Conservation (phyloP, 2,797 vertebrate species). For the Sphenodon punctatus region DNA sequence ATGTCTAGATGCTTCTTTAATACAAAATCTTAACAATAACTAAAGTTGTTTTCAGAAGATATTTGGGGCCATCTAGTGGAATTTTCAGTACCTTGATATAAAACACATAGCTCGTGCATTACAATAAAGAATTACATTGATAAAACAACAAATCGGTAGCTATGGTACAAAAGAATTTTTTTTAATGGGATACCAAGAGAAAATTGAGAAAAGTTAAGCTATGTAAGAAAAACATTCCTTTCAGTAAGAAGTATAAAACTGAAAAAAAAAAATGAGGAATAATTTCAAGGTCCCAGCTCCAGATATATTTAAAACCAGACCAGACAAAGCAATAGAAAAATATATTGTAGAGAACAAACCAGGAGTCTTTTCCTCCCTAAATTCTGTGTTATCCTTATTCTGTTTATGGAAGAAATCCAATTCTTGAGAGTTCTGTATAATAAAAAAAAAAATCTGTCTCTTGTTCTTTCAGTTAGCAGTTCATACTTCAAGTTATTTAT, state of each 20-base stretch:
- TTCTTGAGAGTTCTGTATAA: not conserved
- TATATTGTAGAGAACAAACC: not conserved
- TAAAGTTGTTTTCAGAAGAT: constrained; percentile 4
- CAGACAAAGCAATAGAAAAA: not conserved
- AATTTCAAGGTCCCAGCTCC: not conserved
- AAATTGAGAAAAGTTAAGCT: not conserved
- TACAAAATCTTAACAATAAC: constrained; percentile 27
- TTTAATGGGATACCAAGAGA: not conserved
- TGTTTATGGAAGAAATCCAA: not conserved
- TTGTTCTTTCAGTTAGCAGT: not conserved
- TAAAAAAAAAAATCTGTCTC: not conserved
- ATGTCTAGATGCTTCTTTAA: constrained; percentile 41
- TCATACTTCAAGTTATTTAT: not conserved
- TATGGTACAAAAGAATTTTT: not conserved
- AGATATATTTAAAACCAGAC: not conserved
- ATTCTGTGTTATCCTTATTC: not conserved
- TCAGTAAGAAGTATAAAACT: not conserved
- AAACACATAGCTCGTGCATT: accelerated
- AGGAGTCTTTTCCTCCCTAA: not conserved
- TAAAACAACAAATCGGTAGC: not conserved
- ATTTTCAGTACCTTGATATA: not conserved
- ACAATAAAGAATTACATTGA: not conserved
- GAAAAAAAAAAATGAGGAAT: not conserved
- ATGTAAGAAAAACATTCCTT: not conserved
- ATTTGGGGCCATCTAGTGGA: constrained; percentile 73